Evolutionary conservation across 2,888 invertebrate species (phyloP), one percentile per base, ranked within the genome.

Genomic region (Xestia ashworthii): DNA sequence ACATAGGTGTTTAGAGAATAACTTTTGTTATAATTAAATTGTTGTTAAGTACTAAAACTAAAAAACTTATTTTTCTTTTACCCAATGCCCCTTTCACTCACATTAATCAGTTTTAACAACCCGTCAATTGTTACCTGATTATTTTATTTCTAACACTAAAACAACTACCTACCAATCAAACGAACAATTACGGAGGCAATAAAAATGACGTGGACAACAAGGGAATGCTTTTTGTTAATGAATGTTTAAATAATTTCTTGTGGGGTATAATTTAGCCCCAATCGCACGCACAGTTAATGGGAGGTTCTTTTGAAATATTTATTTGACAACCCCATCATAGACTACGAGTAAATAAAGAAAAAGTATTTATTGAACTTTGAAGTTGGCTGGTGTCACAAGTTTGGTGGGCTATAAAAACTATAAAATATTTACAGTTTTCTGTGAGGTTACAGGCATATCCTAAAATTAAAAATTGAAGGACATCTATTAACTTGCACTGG

Each of bases 161-260:
- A 71, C 48, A 72, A 65, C 70, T 53, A 78, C 75, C 68, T 48
- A 79, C 75, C 87, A 90, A 91, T 90, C 92, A 91, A 89, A 87
- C 87, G 84, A 84, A 87, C 90, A 91, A 92, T 93, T 92, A 91
- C 87, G 73, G 78, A 86, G 75, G 71, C 81, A 50, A 64, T 72
- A 82, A 81, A 84, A 87, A 85, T 88, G 84, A 86, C 84, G 83
- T 81, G 62, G 81, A 83, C 84, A 91, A 94, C 92, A 92, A 91
- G 93, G 92, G 83, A 92, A 92, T 84, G 91, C 93, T 93, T 89
- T 94, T 92, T 86, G 88, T 80, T 92, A 93, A 93, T 93, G 91
- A 93, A 93, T 90, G 90, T 89, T 90, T 90, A 85, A 89, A 91
- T 89, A 90, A 92, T 91, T 89, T 84, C 79, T 89, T 82, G 86